Evolutionary conservation across 2,113 vertebrate genomes (phyloP).

Genomic region (Chaenogobius annularis): DNA sequence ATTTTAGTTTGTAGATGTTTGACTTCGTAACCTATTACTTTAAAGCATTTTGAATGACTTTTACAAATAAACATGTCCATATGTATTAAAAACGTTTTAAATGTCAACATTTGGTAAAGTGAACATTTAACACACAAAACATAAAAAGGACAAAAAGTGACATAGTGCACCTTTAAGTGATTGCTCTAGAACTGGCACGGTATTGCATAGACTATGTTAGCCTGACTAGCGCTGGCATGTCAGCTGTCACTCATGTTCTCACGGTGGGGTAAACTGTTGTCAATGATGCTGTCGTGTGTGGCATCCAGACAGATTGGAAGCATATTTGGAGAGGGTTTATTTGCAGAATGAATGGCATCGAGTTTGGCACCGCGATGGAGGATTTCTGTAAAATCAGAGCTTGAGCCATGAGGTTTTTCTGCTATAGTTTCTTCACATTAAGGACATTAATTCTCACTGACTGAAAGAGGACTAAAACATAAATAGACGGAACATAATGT

Average conservation of each 20-base stretch:
- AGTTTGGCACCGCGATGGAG: slow-evolving; percentile 49
- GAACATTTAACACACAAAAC: too few relatives aligned
- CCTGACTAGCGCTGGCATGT: slow-evolving; percentile 48
- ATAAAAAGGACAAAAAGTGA: too few relatives aligned
- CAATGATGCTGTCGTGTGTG: slow-evolving; percentile 49
- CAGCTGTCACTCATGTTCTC: slow-evolving; percentile 56
- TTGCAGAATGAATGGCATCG: slow-evolving; percentile 61
- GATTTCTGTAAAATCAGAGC: slow-evolving; percentile 43
- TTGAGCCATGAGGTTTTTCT: slow-evolving; percentile 45
- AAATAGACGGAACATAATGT: slow-evolving; percentile 19
- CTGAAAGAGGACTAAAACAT: slow-evolving; percentile 19
- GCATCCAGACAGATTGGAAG: slow-evolving; percentile 69
- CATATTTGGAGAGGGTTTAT: slow-evolving; percentile 59
- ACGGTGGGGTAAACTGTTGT: slow-evolving; percentile 59
- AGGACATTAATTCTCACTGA: slow-evolving; percentile 46
- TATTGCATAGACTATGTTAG: slow-evolving; percentile 33
- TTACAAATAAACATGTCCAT: too few relatives aligned
- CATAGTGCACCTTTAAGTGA: too few relatives aligned
- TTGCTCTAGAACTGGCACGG: too few relatives aligned
- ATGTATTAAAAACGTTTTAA: too few relatives aligned
- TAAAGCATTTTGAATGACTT: too few relatives aligned
- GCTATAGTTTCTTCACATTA: slow-evolving; percentile 41
- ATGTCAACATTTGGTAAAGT: too few relatives aligned
- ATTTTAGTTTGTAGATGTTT: too few relatives aligned
- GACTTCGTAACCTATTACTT: too few relatives aligned